phyloP scores from a whole-genome alignment of 2,888 invertebrate genomes.

The Galerucella nymphaeae region DNA sequence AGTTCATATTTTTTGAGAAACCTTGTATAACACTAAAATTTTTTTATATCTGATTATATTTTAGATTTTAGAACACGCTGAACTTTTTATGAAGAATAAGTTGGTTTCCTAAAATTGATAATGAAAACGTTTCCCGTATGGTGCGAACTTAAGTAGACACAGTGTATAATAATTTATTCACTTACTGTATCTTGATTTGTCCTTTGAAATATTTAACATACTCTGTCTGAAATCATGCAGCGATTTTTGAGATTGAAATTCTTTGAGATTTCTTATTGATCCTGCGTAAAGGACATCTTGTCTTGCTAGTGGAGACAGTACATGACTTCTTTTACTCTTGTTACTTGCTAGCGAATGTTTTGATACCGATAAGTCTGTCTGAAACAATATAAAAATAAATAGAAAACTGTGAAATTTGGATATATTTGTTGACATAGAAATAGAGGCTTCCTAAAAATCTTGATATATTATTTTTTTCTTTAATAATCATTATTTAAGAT shows the following conservation, averaged over 20 bases:
- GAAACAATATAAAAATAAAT: constrained; percentile 42
- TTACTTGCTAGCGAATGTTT: constrained; percentile 69
- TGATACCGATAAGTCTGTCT: constrained; percentile 75
- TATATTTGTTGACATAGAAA: too few relatives aligned
- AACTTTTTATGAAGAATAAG: too few relatives aligned
- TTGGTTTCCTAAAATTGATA: too few relatives aligned
- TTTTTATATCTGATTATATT: too few relatives aligned
- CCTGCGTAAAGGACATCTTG: constrained; percentile 99
- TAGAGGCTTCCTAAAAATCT: too few relatives aligned
- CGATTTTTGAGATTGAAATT: constrained; percentile 93
- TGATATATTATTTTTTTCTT: too few relatives aligned
- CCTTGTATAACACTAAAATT: too few relatives aligned
- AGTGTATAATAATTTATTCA: background rate
- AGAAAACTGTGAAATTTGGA: background rate
- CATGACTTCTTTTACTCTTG: constrained; percentile 63
- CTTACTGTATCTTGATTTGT: constrained; percentile 32
- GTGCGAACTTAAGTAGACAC: too few relatives aligned
- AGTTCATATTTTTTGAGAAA: too few relatives aligned
- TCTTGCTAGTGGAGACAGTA: constrained; percentile 89
- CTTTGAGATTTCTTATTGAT: constrained; percentile 91
- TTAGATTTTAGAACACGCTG: too few relatives aligned
- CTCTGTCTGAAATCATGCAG: constrained; percentile 91
- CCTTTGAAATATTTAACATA: constrained; percentile 84
- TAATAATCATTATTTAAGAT: too few relatives aligned
- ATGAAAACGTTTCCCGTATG: too few relatives aligned